phyloP scores from a whole-genome alignment of 2,797 vertebrate genomes.

The Sebastes taczanowskii region DNA sequence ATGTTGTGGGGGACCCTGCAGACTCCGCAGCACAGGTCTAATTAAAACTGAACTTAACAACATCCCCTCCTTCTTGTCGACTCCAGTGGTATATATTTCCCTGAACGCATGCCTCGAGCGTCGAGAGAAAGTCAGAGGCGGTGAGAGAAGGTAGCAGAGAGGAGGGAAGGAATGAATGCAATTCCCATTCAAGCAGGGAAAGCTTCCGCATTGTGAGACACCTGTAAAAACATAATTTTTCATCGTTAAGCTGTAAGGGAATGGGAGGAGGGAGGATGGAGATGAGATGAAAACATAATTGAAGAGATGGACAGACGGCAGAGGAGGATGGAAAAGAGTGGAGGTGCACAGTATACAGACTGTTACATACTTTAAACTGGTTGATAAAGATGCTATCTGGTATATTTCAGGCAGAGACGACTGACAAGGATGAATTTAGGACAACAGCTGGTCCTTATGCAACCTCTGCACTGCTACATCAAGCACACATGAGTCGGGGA shows the following conservation, averaged over 20 bases:
- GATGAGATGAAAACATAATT: constrained; percentile 39
- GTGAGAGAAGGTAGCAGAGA: constrained; percentile 41
- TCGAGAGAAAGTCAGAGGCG: constrained; percentile 45
- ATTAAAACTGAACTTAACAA: constrained; percentile 21
- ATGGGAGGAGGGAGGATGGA: constrained; percentile 25
- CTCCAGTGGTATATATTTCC: constrained; percentile 32
- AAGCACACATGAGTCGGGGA: constrained; percentile 36
- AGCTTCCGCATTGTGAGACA: constrained; percentile 73
- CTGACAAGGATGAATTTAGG: constrained; percentile 25
- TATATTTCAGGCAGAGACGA: constrained; percentile 4
- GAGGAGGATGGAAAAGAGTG: not conserved
- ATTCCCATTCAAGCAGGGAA: constrained; percentile 73
- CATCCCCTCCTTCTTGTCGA: not conserved
- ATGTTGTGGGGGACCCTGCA: not conserved
- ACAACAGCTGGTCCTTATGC: constrained; percentile 55
- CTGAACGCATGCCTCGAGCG: constrained; percentile 27
- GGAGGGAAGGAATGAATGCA: constrained; percentile 65
- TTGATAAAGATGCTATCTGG: constrained; percentile 45
- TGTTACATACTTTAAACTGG: not conserved
- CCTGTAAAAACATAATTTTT: constrained; percentile 84
- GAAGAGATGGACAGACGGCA: constrained; percentile 21
- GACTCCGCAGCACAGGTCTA: not conserved
- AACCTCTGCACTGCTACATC: constrained; percentile 33
- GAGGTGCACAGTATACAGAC: not conserved
- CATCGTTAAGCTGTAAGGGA: constrained; percentile 62